Percentiles rank a stretch among this genome's conserved stretches.
These are phyloP conservation scores for Rhea americana DNA, from an alignment of 2,113 vertebrate genomes.

Conservation along the genomic window DNA sequence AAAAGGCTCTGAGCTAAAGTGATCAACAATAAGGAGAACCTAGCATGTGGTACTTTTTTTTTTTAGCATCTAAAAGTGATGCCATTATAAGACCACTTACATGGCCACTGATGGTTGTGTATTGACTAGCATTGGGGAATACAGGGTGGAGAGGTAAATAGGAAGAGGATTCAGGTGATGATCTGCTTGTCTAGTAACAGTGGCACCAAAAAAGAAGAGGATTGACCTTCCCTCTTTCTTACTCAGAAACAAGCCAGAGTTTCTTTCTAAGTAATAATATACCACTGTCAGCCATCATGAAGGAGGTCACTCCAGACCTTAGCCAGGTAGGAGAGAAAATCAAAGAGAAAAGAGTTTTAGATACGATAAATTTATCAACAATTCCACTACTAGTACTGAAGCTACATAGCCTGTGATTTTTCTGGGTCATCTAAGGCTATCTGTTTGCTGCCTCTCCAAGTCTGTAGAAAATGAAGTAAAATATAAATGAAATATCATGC, in stretches of 20 bases:
- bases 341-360: not conserved
- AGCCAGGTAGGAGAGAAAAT: not conserved
- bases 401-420: not conserved
- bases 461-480: too few relatives aligned
- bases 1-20: slow-evolving; percentile 7
- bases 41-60: not conserved
- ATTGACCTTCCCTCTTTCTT: not conserved
- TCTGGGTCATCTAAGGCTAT: not conserved
- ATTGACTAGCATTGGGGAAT: not conserved
- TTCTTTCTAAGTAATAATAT: not conserved
- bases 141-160: not conserved
- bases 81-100: not conserved
- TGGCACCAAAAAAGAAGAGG: not conserved
- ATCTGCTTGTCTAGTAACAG: not conserved
- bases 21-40: not conserved
- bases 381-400: not conserved
- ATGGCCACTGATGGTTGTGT: not conserved
- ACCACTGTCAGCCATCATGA: not conserved
- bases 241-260: not conserved
- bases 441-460: too few relatives aligned
- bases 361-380: not conserved
- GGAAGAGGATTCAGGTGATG: not conserved
- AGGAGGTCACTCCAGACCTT: not conserved
- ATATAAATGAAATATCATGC: too few relatives aligned
- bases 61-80: not conserved